Conservation (phyloP, 2,888 invertebrate species). For the Malthinus seriepunctatus region DNA sequence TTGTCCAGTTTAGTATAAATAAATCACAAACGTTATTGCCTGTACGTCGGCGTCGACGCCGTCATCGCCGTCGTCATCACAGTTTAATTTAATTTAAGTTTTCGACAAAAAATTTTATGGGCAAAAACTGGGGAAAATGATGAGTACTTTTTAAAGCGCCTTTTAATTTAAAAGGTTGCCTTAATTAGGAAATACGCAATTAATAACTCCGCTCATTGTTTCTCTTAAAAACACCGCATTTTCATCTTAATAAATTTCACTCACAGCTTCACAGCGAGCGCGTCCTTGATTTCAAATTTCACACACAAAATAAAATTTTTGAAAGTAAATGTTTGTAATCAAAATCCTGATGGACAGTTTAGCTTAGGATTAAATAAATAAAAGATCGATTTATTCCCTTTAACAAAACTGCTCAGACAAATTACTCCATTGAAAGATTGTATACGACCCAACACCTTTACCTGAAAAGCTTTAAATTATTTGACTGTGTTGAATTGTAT, state of each 20-base stretch:
- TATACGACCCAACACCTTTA: constrained; percentile 47
- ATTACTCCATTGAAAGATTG: constrained; percentile 47
- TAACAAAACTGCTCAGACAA: constrained; percentile 46
- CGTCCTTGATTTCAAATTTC: too few relatives aligned
- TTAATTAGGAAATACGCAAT: constrained; percentile 3
- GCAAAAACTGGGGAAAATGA: background rate
- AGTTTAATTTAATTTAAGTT: background rate
- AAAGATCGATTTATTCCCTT: constrained; percentile 35
- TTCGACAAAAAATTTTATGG: too few relatives aligned
- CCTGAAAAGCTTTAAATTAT: constrained; percentile 17
- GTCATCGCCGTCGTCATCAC: too few relatives aligned
- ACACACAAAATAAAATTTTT: background rate
- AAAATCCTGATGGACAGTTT: constrained; percentile 40
- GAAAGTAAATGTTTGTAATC: constrained; percentile 24
- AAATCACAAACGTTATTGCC: constrained; percentile 27
- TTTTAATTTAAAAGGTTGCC: background rate
- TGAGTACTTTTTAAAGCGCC: background rate
- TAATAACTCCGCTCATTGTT: background rate
- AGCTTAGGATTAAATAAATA: constrained; percentile 38
- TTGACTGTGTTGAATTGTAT: constrained; percentile 10
- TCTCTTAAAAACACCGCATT: too few relatives aligned
- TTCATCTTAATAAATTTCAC: too few relatives aligned
- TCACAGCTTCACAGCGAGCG: too few relatives aligned
- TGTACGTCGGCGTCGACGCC: constrained; percentile 9
- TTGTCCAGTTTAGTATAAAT: constrained; percentile 23